These are phyloP conservation scores for Phthorimaea operculella DNA, from an alignment of 1,140 invertebrate species.

Conservation along the genomic window DNA sequence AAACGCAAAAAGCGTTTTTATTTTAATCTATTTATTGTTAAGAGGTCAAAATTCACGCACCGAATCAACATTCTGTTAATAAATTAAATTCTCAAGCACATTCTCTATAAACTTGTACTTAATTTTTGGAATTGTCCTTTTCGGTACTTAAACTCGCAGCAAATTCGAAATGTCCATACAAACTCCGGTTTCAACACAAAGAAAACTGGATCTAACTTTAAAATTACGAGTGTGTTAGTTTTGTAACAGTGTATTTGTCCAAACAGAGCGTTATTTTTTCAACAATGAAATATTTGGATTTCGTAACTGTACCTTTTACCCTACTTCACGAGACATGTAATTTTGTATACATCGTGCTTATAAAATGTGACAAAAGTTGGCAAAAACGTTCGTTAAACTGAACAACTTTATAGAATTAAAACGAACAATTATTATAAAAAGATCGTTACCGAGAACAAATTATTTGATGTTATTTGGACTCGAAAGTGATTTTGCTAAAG, in stretches of 20 bases:
- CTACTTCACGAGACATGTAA: background rate
- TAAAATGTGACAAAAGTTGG: background rate
- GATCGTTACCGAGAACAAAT: too few species aligned
- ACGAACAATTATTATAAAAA: too few species aligned
- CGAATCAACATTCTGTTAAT: too few species aligned
- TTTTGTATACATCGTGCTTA: background rate
- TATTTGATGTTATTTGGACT: too few species aligned
- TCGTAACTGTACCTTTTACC: constrained; percentile 10
- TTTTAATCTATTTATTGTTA: too few species aligned
- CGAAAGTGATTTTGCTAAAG: too few species aligned
- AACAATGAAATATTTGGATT: constrained; percentile 34
- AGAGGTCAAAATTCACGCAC: too few species aligned
- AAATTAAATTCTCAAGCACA: background rate
- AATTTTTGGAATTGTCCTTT: background rate
- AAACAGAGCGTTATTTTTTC: constrained; percentile 55
- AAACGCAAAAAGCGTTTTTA: too few species aligned
- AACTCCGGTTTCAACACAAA: constrained; percentile 25
- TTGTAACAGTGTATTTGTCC: constrained; percentile 35
- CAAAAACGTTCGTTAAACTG: background rate
- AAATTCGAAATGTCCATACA: constrained; percentile 34
- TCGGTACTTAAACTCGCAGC: background rate
- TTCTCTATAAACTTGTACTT: background rate
- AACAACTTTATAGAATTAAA: background rate
- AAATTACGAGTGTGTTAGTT: constrained; percentile 31
- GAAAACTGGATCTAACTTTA: constrained; percentile 12